A percentile compares a stretch with the other conserved stretches of the same genome.
Evolutionary conservation across 2,888 invertebrate genomes (phyloP).

Genomic region (Sthenelais limicola): DNA sequence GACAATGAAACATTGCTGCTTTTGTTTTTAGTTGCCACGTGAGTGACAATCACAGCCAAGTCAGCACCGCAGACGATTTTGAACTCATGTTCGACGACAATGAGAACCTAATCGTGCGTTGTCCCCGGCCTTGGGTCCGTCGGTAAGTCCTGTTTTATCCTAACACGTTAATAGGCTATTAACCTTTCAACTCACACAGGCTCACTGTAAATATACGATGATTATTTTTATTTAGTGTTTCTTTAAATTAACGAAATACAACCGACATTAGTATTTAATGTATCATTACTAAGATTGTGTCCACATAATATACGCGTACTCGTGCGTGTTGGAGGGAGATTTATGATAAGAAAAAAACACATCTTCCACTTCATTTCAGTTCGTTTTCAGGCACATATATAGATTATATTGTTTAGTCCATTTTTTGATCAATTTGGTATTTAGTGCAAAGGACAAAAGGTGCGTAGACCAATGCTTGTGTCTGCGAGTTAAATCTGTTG

Average conservation of each 20-base stretch:
- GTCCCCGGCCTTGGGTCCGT: constrained; percentile 64
- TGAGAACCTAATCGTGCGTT: constrained; percentile 60
- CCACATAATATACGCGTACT: no score
- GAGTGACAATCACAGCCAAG: constrained; percentile 45
- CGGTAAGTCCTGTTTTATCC: constrained; percentile 54
- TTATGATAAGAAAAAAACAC: no score
- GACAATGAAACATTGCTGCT: no score
- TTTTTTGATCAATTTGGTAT: no score
- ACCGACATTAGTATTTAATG: neutral
- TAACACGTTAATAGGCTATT: neutral
- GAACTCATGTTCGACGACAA: constrained; percentile 64
- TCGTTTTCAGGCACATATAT: no score
- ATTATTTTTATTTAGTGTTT: no score
- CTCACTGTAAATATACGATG: neutral
- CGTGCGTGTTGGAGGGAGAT: no score
- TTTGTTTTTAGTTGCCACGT: constrained; percentile 46
- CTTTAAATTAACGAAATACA: neutral
- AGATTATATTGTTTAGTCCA: no score
- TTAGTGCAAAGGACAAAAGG: no score
- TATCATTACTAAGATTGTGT: constrained; percentile 15
- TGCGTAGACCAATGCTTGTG: no score
- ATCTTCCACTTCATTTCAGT: no score
- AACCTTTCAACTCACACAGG: neutral
- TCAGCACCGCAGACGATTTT: constrained; percentile 66
- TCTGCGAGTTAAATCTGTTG: no score